A percentile compares a stretch with the other conserved stretches of the same genome.
Conservation (phyloP, 2,888 invertebrate genomes). For the Eilema sororculum region DNA sequence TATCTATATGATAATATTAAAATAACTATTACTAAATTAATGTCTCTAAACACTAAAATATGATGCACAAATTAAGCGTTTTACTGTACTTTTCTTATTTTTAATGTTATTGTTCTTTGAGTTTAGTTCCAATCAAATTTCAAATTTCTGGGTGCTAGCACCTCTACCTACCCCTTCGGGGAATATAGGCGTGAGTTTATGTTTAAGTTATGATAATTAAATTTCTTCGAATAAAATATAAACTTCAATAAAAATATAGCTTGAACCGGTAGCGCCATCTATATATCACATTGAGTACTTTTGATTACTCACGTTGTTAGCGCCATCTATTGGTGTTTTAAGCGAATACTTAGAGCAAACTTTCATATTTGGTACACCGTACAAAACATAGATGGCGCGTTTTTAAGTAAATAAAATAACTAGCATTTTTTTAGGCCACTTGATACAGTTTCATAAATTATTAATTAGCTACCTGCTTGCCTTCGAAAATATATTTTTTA, state of each 20-base stretch:
- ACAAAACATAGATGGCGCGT: conserved; percentile 35
- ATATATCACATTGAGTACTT: background rate
- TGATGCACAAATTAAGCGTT: background rate
- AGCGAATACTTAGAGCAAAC: conserved; percentile 5
- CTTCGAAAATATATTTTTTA: background rate
- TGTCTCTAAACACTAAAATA: background rate
- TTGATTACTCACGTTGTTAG: background rate
- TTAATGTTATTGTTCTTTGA: too few species aligned
- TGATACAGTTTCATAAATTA: background rate
- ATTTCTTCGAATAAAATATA: too few species aligned
- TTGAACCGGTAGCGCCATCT: conserved; percentile 34
- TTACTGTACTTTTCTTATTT: too few species aligned
- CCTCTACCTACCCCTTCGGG: too few species aligned
- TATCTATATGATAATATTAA: too few species aligned
- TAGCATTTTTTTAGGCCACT: background rate
- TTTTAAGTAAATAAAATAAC: background rate
- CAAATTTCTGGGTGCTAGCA: too few species aligned
- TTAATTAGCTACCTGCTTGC: background rate
- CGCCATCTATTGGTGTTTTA: conserved; percentile 33
- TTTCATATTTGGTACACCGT: background rate
- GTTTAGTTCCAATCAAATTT: too few species aligned
- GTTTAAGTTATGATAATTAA: too few species aligned
- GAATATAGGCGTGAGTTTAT: too few species aligned
- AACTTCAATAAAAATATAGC: background rate
- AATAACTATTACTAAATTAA: background rate